A percentile compares a stretch with the other conserved stretches of the same genome.
Evolutionary conservation across 2,888 invertebrate genomes (phyloP).

Genomic region (Xylota sylvarum): DNA sequence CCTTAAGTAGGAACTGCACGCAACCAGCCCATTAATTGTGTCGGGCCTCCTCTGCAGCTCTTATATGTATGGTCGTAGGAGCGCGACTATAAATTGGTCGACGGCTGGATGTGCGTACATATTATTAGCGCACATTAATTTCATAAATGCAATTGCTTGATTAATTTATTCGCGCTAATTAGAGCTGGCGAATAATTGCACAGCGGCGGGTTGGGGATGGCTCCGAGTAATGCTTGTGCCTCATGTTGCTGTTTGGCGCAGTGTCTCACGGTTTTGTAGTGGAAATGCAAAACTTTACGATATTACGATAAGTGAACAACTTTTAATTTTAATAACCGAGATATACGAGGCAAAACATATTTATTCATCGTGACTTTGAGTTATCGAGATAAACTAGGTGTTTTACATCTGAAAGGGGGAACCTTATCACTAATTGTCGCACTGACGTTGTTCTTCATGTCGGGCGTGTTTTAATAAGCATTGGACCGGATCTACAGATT

Average conservation of each 20-base stretch:
- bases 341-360: conserved; percentile 27
- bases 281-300: conserved; percentile 35
- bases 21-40: conserved; percentile 65
- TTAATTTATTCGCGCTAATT: conserved; percentile 76
- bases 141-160: conserved; percentile 73
- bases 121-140: conserved; percentile 76
- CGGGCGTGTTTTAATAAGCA: not conserved
- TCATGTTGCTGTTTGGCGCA: not conserved
- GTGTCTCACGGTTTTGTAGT: conserved; percentile 47
- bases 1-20: conserved; percentile 68
- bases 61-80: conserved; percentile 18
- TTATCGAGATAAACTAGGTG: conserved; percentile 34
- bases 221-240: not conserved
- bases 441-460: conserved; percentile 30
- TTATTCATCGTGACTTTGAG: conserved; percentile 39
- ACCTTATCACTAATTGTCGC: conserved; percentile 43
- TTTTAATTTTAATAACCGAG: conserved; percentile 57
- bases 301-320: conserved; percentile 50
- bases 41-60: conserved; percentile 28
- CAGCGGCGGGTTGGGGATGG: not conserved
- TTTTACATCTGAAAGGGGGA: not conserved
- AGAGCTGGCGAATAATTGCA: conserved; percentile 68
- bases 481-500: not conserved
- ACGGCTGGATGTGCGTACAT: conserved; percentile 73
- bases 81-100: conserved; percentile 61